These are phyloP conservation scores for Acanthurus leucopareius DNA, from an alignment of 2,797 vertebrate genomes.

Conservation along the genomic window DNA sequence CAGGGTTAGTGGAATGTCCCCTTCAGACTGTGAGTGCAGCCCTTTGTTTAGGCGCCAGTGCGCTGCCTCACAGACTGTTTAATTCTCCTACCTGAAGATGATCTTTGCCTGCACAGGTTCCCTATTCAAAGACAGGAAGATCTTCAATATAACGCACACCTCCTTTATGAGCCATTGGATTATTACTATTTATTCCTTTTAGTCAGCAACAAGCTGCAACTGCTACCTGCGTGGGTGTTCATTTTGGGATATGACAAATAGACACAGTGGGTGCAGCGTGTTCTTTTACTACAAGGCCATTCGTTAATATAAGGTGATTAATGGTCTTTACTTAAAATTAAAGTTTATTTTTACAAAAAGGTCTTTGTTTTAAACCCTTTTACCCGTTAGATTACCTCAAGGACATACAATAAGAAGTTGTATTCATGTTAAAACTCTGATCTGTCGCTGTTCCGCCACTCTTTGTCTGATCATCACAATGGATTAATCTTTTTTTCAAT, in stretches of 20 bases:
- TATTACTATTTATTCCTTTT: constrained; percentile 35
- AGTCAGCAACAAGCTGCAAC: constrained; percentile 20
- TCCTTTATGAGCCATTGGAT: background rate
- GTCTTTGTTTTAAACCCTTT: constrained; percentile 23
- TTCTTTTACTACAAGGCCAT: constrained; percentile 7
- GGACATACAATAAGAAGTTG: background rate
- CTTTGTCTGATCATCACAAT: constrained; percentile 1
- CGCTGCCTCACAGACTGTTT: constrained; percentile 33
- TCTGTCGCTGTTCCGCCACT: background rate
- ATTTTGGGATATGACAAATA: constrained; percentile 13
- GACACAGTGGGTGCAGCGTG: constrained; percentile 16
- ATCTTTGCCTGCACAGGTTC: constrained; percentile 37
- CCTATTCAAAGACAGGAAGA: constrained; percentile 4
- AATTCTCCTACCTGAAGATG: constrained; percentile 67
- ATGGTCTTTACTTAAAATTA: background rate
- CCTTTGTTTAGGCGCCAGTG: constrained; percentile 59
- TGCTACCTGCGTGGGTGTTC: constrained; percentile 41
- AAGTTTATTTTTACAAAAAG: background rate
- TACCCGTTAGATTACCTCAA: background rate
- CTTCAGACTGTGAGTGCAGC: constrained; percentile 55
- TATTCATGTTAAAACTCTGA: constrained; percentile 5
- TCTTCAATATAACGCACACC: background rate
- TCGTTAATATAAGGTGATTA: constrained; percentile 12
- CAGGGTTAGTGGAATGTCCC: constrained; percentile 80
- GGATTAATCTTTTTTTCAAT: background rate